phyloP scores from a whole-genome alignment of 1,140 invertebrate species.

The Chelonus insularis region DNA sequence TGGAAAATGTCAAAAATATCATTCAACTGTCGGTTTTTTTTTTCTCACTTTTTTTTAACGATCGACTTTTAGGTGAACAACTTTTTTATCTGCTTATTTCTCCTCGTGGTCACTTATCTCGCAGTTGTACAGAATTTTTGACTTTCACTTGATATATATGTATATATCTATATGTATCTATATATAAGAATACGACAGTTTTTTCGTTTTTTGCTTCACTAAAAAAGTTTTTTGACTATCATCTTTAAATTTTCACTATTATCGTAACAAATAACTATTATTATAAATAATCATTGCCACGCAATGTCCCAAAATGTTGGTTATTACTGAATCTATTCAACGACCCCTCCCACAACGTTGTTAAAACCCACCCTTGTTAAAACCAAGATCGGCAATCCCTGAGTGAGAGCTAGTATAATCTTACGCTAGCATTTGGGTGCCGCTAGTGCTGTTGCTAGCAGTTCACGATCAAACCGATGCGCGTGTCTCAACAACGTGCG shows the following conservation, averaged over 20 bases:
- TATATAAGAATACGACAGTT: too few relatives aligned
- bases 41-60: neutral
- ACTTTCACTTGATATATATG: conserved; percentile 4
- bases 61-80: neutral
- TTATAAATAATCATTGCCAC: neutral
- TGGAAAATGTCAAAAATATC: conserved; percentile 29
- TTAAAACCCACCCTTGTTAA: conserved; percentile 30
- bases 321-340: conserved; percentile 7
- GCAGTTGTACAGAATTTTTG: neutral
- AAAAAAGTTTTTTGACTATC: neutral
- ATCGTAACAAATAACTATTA: neutral
- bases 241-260: neutral
- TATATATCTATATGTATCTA: too few relatives aligned
- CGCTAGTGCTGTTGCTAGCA: neutral
- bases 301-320: too few relatives aligned
- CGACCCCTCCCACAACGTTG: conserved; percentile 28
- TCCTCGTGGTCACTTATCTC: neutral
- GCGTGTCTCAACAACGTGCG: neutral
- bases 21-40: conserved; percentile 30
- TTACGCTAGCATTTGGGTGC: conserved; percentile 6
- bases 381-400: conserved; percentile 9
- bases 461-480: neutral
- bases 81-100: neutral
- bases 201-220: neutral
- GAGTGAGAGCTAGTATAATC: neutral